phyloP scores from a whole-genome alignment of 2,888 invertebrate genomes.

The Hofmannophila pseudospretella region DNA sequence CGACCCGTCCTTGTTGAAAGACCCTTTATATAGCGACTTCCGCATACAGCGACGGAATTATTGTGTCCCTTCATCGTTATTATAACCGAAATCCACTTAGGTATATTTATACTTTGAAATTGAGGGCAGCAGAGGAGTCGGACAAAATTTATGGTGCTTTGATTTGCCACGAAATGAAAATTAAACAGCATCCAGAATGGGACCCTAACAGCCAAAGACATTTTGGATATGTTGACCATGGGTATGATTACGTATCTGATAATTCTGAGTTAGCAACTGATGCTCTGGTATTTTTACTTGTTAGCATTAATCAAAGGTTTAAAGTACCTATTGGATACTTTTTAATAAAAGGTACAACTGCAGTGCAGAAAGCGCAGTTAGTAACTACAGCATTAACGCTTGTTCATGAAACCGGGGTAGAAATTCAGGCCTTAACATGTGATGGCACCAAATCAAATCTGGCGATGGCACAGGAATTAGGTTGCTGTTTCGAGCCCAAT shows the following conservation, averaged over 20 bases:
- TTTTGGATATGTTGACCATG: constrained; percentile 14
- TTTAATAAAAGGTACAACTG: neutral
- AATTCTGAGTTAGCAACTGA: constrained; percentile 7
- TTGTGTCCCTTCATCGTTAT: too few species aligned
- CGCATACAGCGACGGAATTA: constrained; percentile 18
- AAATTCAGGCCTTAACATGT: constrained; percentile 18
- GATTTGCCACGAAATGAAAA: constrained; percentile 16
- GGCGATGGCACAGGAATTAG: constrained; percentile 16
- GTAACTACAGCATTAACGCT: constrained; percentile 3
- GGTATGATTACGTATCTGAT: constrained; percentile 8
- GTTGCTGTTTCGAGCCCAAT: constrained; percentile 10
- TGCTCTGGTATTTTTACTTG: constrained; percentile 5
- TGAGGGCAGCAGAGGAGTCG: constrained; percentile 2
- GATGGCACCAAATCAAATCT: constrained; percentile 19
- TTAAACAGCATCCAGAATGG: constrained; percentile 8
- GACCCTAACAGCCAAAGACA: neutral
- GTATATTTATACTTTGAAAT: constrained; percentile 10
- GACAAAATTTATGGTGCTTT: constrained; percentile 3
- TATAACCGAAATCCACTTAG: too few species aligned
- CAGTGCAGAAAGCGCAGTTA: neutral
- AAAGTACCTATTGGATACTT: constrained; percentile 7
- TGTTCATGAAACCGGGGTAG: constrained; percentile 8
- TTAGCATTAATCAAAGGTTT: neutral
- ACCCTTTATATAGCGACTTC: too few species aligned
- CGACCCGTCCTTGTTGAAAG: too few species aligned